Evolutionary conservation across 2,113 vertebrate genomes (phyloP).

Genomic region (Pao palembangensis): DNA sequence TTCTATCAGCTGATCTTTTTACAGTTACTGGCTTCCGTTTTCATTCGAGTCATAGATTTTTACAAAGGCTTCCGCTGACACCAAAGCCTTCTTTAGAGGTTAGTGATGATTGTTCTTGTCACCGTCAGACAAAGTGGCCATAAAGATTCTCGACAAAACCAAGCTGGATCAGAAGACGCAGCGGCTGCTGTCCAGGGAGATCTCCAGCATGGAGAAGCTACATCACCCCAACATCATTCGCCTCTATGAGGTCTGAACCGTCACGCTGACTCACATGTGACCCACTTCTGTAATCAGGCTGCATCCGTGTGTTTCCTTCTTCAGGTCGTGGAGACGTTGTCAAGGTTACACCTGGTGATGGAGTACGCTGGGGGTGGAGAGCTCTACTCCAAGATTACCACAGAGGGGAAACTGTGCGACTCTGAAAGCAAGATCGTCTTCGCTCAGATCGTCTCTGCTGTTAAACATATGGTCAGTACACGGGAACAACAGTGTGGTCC

Average conservation of each 20-base stretch:
- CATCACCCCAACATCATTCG: slow-evolving; percentile 96
- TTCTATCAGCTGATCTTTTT: background rate
- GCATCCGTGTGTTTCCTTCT: background rate
- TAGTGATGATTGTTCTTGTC: background rate
- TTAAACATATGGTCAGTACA: slow-evolving; percentile 93
- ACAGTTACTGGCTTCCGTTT: background rate
- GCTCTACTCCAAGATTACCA: slow-evolving; percentile 92
- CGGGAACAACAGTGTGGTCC: background rate
- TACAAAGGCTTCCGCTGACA: too few relatives aligned
- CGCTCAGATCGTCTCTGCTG: slow-evolving; percentile 93
- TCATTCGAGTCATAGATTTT: too few relatives aligned
- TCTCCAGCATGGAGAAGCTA: slow-evolving; percentile 96
- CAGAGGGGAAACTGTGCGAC: slow-evolving; percentile 89
- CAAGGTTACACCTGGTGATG: slow-evolving; percentile 93
- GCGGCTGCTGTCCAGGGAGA: slow-evolving; percentile 88
- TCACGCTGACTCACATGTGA: background rate
- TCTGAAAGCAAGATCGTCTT: slow-evolving; percentile 88
- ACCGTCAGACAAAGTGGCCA: slow-evolving; percentile 91
- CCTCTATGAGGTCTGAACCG: slow-evolving; percentile 82
- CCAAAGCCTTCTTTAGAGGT: background rate
- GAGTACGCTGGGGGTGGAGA: slow-evolving; percentile 94
- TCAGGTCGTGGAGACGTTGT: slow-evolving; percentile 91
- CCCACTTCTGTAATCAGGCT: background rate
- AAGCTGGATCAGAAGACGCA: slow-evolving; percentile 95
- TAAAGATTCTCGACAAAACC: slow-evolving; percentile 97